Evolutionary conservation across 2,113 vertebrate species (phyloP).

Genomic region (Gnathonemus longibarbis): DNA sequence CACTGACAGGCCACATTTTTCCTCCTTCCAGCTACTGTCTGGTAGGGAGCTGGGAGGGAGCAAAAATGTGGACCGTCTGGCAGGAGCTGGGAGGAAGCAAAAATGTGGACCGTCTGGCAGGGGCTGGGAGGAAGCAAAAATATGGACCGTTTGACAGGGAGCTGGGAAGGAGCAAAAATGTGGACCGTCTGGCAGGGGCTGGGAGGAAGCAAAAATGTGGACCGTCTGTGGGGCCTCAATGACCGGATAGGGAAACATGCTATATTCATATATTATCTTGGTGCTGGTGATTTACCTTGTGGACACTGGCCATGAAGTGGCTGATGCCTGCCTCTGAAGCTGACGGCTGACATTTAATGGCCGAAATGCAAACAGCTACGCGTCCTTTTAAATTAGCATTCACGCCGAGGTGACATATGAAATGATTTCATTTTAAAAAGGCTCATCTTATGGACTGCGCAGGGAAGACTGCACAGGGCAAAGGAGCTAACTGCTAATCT

Average conservation of each 20-base stretch:
- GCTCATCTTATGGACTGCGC: background rate
- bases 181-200: too few species aligned
- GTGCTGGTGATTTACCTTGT: background rate
- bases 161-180: too few species aligned
- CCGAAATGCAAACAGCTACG: background rate
- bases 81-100: background rate
- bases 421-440: background rate
- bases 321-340: background rate
- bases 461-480: background rate
- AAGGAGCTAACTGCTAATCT: conserved; percentile 22
- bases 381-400: background rate
- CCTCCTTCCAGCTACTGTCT: background rate
- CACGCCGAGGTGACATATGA: background rate
- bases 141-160: too few species aligned
- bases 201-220: too few species aligned
- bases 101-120: too few species aligned
- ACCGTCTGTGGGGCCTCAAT: background rate
- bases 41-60: background rate
- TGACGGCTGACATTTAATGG: background rate
- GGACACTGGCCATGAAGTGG: background rate
- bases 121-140: background rate
- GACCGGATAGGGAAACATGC: background rate
- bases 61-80: background rate
- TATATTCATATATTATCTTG: background rate
- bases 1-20: background rate